These are phyloP conservation scores for Porites australiensis DNA, from an alignment of 64 coral and sea anemone species.

Conservation along the genomic window DNA sequence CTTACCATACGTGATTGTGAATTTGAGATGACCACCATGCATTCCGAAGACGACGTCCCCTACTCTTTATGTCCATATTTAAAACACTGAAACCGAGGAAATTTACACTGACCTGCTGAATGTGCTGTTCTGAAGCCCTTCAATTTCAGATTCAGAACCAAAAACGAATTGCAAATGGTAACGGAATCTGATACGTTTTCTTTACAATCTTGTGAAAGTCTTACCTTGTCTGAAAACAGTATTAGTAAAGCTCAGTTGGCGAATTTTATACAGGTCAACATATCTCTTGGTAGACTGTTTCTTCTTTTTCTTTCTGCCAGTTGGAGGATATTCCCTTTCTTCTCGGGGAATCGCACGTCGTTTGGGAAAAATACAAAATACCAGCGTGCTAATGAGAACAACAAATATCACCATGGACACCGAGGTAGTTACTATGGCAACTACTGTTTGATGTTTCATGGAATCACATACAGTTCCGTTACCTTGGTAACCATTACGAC, in stretches of 20 bases:
- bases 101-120: too few relatives aligned
- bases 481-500: neutral
- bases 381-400: neutral
- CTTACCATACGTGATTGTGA: too few relatives aligned
- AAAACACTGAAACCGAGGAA: too few relatives aligned
- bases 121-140: too few relatives aligned
- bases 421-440: neutral
- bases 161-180: neutral
- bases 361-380: neutral
- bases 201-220: neutral
- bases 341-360: neutral
- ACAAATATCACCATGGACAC: neutral
- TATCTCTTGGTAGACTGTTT: constrained; percentile 13
- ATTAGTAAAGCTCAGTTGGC: constrained; percentile 1
- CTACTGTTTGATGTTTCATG: neutral
- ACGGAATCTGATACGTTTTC: neutral
- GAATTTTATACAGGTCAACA: constrained; percentile 27
- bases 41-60: too few relatives aligned
- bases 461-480: neutral
- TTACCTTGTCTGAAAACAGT: constrained; percentile 14
- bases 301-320: neutral
- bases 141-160: too few relatives aligned
- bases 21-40: too few relatives aligned
- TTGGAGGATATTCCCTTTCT: neutral
- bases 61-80: too few relatives aligned